phyloP scores from a whole-genome alignment of 2,113 vertebrate species.

The Xyrauchen texanus region DNA sequence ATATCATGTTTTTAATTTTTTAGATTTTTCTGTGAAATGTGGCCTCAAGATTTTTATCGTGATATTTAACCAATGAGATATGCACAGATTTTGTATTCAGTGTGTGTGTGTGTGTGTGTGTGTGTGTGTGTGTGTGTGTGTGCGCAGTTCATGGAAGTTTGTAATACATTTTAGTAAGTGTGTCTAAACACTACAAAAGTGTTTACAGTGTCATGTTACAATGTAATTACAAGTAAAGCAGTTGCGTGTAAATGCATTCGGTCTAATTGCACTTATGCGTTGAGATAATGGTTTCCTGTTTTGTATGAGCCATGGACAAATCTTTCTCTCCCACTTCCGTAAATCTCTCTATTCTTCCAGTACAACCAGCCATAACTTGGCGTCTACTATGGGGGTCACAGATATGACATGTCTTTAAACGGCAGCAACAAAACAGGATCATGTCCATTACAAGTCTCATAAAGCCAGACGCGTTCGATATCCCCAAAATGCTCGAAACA shows the following conservation, averaged over 20 bases:
- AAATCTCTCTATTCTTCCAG: background rate
- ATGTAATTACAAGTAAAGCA: constrained; percentile 29
- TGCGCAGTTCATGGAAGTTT: too few species aligned
- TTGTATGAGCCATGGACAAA: constrained; percentile 4
- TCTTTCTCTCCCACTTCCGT: background rate
- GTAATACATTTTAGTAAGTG: background rate
- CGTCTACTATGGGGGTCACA: background rate
- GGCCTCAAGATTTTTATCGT: too few species aligned
- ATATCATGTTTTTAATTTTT: background rate
- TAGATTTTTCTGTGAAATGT: too few species aligned
- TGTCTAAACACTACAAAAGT: background rate
- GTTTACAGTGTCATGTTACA: constrained; percentile 33
- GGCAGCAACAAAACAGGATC: constrained; percentile 28
- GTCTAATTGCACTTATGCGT: constrained; percentile 77
- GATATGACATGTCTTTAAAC: background rate
- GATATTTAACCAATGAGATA: too few species aligned
- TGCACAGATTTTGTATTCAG: background rate
- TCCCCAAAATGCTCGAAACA: too few species aligned
- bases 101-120: background rate
- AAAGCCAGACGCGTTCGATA: too few species aligned
- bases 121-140: too few species aligned
- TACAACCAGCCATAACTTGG: background rate
- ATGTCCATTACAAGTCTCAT: background rate
- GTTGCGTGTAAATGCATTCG: constrained; percentile 37
- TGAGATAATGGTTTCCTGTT: constrained; percentile 52